Conservation (phyloP, 2,797 vertebrate species). For the Peromyscus attwateri region DNA sequence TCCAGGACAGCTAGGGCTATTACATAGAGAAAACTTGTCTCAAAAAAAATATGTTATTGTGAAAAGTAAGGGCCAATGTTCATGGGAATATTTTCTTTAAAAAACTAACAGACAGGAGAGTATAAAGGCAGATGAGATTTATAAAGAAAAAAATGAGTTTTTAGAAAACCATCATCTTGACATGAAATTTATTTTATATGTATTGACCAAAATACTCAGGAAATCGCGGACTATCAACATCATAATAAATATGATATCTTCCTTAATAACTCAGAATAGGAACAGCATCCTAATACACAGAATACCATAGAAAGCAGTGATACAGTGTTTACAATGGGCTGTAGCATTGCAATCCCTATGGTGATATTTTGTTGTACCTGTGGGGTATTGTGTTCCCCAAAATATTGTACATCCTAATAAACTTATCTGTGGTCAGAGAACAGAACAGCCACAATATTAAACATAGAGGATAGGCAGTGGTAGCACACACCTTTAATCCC, state of each 20-base stretch:
- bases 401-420: too few relatives aligned
- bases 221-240: neutral
- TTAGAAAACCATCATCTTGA: neutral
- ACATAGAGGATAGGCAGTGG: too few relatives aligned
- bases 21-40: neutral
- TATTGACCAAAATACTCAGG: constrained; percentile 16
- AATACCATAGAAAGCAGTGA: neutral
- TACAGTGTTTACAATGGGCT: neutral
- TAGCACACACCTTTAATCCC: too few relatives aligned
- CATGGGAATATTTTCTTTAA: neutral
- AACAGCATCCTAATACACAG: neutral
- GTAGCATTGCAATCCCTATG: neutral
- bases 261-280: neutral
- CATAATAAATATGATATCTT: neutral
- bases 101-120: neutral
- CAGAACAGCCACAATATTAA: too few relatives aligned
- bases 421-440: too few relatives aligned
- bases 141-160: neutral
- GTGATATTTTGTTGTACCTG: too few relatives aligned
- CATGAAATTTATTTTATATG: neutral
- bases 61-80: neutral
- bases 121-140: neutral
- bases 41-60: neutral
- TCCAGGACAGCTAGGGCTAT: neutral
- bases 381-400: too few relatives aligned